Base-by-base conservation (phyloP, 2,888 invertebrate genomes). In the Smittia sp. region DNA sequence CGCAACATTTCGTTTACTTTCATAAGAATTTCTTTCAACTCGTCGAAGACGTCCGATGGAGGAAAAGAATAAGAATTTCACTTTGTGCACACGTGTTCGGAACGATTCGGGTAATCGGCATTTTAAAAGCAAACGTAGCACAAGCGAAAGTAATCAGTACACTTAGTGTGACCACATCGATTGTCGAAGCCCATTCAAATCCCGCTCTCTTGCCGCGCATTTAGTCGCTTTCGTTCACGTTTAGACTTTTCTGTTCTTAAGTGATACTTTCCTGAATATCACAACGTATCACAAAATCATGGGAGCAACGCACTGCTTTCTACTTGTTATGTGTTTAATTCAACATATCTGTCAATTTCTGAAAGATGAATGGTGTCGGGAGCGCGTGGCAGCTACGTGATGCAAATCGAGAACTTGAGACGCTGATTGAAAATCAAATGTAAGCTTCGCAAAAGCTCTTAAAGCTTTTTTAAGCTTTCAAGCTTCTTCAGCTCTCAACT, bases 51-150 rank as follows among this genome's bases (percentile, higher is more conserved):
- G 32, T 54, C 24, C n/a, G 52, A 25, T 54, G 15, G 70, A 70
- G 15, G 15, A 54, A 54, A 27, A 70, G 18, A 27, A 20, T 15
- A 52, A 32, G 32, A 24, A 72, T 69, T 69, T 69, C 24, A 69
- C 39, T 27, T 70, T 70, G 54, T 54, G 69, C 69, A 54, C 68
- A 54, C 62, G 58, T 58, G 72, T 72, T 72, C 72, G 72, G 72
- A 72, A 58, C 18, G 32, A 54, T 27, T 54, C 72, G 72, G 72
- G 72, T 72, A 72, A 70, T 70, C 69, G 54, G 54, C 69, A 70
- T 52, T 46, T 46, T 18, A 46, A 20, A 20, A 20, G 15, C 58
- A 62, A 68, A 25, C 52, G 62, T 62, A 58, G 62, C 69, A 69
- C 69, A 52, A 69, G 15, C 25, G 4, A 25, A 63, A 63, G n/a